Evolutionary conservation across 2,113 vertebrate species (phyloP).

Genomic region (zebrafish (Danio rerio)): DNA sequence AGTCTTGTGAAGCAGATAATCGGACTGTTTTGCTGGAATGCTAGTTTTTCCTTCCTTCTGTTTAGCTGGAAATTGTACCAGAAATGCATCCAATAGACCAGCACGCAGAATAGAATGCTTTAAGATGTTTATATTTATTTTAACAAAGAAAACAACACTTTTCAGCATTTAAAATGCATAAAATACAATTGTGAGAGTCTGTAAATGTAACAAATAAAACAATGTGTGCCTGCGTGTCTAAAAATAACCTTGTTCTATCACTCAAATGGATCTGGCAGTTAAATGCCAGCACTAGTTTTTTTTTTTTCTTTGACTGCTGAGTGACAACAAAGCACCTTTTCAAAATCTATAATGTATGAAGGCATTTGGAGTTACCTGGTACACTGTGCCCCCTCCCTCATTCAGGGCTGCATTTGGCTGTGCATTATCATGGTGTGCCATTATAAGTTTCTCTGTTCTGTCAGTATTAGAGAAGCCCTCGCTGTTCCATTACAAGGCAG

Average conservation of each 20-base stretch:
- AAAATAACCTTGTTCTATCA: constrained; percentile 29
- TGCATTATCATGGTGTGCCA: constrained; percentile 65
- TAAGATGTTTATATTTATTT: too few species aligned
- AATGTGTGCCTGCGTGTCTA: not conserved
- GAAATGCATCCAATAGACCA: not conserved
- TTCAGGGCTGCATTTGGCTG: constrained; percentile 52
- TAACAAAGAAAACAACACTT: too few species aligned
- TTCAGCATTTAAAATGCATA: not conserved
- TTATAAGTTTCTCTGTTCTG: constrained; percentile 73
- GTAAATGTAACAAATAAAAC: not conserved
- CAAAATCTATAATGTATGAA: constrained; percentile 58
- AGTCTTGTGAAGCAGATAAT: too few species aligned
- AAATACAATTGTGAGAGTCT: not conserved
- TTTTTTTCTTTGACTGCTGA: constrained; percentile 44
- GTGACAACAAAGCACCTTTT: constrained; percentile 55
- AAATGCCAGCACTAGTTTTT: constrained; percentile 18
- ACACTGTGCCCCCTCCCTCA: constrained; percentile 23
- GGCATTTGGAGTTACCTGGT: constrained; percentile 25
- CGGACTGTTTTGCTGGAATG: not conserved
- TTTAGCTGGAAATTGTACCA: not conserved
- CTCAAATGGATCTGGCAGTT: constrained; percentile 7
- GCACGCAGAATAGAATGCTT: too few species aligned
- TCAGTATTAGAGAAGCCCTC: constrained; percentile 76
- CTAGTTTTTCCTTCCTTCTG: not conserved
- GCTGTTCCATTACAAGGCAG: constrained; percentile 78